Percentiles rank a stretch among this genome's conserved stretches.
phyloP scores from a whole-genome alignment of 35 echinoderm and acorn worm genomes.

The Chiridota heheva region DNA sequence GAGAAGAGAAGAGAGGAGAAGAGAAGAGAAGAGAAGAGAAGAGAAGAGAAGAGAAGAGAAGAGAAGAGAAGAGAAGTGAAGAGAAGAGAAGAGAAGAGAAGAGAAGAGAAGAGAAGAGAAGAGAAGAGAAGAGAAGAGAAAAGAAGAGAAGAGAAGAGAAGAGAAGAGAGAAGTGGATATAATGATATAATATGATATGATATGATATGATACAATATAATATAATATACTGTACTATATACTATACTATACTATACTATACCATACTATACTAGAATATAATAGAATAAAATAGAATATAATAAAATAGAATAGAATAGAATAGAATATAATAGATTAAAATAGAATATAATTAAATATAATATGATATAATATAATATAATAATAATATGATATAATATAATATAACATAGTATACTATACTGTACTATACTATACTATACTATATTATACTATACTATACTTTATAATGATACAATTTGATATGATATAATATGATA shows the following conservation, averaged over 20 bases:
- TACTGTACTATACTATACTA: no score
- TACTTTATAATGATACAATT: no score
- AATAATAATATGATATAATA: slow-evolving; percentile 20
- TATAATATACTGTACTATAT: slow-evolving; percentile 13
- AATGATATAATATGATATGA: background rate
- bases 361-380: slow-evolving; percentile 3
- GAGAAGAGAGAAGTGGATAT: background rate
- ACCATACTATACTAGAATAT: no score
- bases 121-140: background rate
- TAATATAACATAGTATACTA: no score
- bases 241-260: no score
- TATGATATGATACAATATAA: background rate
- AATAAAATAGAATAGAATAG: slow-evolving; percentile 17
- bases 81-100: background rate
- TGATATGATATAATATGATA: no score
- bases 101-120: background rate
- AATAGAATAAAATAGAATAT: slow-evolving; percentile 18
- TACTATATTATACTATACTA: no score
- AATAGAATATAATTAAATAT: background rate
- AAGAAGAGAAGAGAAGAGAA: slow-evolving; percentile 14
- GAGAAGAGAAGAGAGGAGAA: background rate
- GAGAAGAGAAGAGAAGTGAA: background rate
- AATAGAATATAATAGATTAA: no score
- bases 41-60: background rate
- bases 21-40: background rate